These are phyloP conservation scores for Machaerirhynchus nigripectus DNA, from an alignment of 2,113 vertebrate species.

Conservation along the genomic window DNA sequence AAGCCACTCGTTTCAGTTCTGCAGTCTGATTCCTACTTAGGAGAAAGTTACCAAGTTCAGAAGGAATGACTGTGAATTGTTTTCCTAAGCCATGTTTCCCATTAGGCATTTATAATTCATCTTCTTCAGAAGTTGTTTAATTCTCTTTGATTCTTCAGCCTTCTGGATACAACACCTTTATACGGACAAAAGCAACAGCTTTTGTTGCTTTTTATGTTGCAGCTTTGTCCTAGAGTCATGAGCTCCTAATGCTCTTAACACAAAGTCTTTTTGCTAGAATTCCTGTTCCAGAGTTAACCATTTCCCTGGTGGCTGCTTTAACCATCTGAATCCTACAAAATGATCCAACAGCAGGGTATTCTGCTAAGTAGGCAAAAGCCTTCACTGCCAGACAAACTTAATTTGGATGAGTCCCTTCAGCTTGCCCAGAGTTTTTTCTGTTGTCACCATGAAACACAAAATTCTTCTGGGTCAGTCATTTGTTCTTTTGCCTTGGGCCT, in stretches of 20 bases:
- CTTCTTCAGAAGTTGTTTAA: neutral
- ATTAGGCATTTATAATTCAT: neutral
- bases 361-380: neutral
- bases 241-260: neutral
- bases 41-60: neutral
- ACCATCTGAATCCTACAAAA: neutral
- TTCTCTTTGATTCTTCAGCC: neutral
- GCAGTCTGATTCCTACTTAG: neutral
- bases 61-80: neutral
- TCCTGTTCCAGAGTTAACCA: neutral
- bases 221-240: neutral
- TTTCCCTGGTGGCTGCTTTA: neutral
- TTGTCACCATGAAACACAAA: neutral
- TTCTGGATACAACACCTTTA: neutral
- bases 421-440: neutral
- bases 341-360: neutral
- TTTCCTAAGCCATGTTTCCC: neutral
- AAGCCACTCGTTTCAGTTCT: neutral
- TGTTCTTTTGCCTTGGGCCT: neutral
- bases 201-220: no score
- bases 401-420: neutral
- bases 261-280: neutral
- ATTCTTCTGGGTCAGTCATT: neutral
- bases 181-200: neutral
- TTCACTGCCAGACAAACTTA: neutral